Conservation (phyloP, 2,888 invertebrate species). For the Heliconius cydno region DNA sequence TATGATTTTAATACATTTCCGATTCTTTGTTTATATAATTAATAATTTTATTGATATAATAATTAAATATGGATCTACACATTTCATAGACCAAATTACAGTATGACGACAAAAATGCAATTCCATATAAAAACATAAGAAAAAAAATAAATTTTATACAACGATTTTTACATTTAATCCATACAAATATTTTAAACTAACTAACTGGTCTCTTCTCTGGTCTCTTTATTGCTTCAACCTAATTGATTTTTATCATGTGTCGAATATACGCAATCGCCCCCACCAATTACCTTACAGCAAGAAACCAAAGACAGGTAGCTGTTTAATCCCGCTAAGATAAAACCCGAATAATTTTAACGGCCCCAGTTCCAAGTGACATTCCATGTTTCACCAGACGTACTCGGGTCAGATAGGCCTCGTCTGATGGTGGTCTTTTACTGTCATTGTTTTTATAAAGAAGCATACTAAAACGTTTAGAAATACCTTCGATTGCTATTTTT, state of each 20-base stretch:
- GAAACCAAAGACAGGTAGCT: conserved; percentile 50
- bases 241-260: conserved; percentile 17
- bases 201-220: not conserved
- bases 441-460: conserved; percentile 3
- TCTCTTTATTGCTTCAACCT: not conserved
- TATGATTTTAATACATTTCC: not conserved
- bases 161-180: not conserved
- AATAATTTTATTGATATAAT: not conserved
- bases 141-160: not conserved
- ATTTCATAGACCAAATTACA: not conserved
- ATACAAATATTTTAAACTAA: not conserved
- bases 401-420: conserved; percentile 55
- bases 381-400: conserved; percentile 65
- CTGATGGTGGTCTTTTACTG: conserved; percentile 58
- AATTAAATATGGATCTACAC: not conserved
- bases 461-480: not conserved
- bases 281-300: conserved; percentile 30
- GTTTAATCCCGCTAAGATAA: conserved; percentile 73
- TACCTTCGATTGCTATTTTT: not conserved
- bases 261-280: conserved; percentile 21
- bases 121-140: no score
- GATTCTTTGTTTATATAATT: not conserved
- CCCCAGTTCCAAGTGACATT: conserved; percentile 64
- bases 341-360: conserved; percentile 46
- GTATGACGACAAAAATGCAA: not conserved